These are phyloP conservation scores for Athalia rosae DNA, from an alignment of 2,888 invertebrate genomes.

Conservation along the genomic window DNA sequence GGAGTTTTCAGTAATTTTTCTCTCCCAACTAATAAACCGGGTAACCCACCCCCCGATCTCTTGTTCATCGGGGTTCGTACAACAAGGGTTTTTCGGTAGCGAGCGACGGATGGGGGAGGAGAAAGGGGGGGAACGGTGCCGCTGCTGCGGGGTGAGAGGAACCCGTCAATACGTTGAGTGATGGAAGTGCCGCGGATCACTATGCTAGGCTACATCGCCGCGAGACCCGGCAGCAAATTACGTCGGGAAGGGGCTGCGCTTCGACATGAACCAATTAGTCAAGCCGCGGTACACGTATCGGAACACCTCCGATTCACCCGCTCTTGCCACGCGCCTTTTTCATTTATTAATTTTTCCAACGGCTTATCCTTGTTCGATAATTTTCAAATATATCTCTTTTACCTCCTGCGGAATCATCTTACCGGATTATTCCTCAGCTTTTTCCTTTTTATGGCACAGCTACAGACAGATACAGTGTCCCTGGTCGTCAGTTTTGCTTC, in stretches of 20 bases:
- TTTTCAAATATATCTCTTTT: not conserved
- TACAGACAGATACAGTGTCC: slow-evolving; percentile 8
- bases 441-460: not conserved
- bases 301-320: too few species aligned
- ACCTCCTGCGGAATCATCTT: too few species aligned
- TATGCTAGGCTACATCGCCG: slow-evolving; percentile 8
- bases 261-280: slow-evolving; percentile 52
- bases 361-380: not conserved
- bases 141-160: slow-evolving; percentile 12
- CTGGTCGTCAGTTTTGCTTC: not conserved
- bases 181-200: slow-evolving; percentile 33
- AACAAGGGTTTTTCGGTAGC: slow-evolving; percentile 5
- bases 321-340: not conserved
- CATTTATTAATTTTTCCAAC: not conserved
- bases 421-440: not conserved
- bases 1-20: slow-evolving; percentile 32
- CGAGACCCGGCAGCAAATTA: slow-evolving; percentile 51
- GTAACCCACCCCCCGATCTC: slow-evolving; percentile 19
- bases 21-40: slow-evolving; percentile 38
- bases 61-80: slow-evolving; percentile 1
- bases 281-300: not conserved
- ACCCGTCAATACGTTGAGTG: slow-evolving; percentile 45
- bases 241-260: slow-evolving; percentile 47
- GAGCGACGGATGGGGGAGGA: not conserved
- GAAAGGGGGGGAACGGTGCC: not conserved